Evolutionary conservation across 2,797 vertebrate genomes (phyloP).

Genomic region (Poeciliopsis turneri): DNA sequence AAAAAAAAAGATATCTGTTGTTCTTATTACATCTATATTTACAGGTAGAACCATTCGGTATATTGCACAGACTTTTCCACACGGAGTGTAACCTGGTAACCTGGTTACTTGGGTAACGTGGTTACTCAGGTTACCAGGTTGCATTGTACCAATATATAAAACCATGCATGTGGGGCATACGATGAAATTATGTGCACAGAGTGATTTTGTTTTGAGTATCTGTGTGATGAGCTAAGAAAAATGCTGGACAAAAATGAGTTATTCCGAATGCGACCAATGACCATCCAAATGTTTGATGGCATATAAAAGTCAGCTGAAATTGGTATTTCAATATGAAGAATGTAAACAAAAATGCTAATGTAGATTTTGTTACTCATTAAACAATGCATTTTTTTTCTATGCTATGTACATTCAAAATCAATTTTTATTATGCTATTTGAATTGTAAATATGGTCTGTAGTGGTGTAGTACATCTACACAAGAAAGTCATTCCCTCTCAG

Average conservation of each 20-base stretch:
- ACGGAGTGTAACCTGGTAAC: background rate
- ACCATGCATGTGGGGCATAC: background rate
- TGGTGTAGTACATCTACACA: constrained; percentile 9
- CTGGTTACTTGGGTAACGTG: background rate
- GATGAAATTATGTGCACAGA: background rate
- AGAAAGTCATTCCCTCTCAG: constrained; percentile 2
- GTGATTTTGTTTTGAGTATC: background rate
- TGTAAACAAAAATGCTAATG: background rate
- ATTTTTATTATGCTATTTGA: background rate
- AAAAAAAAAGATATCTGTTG: background rate
- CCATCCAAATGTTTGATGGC: background rate
- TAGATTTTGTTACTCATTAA: background rate
- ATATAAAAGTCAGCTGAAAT: background rate
- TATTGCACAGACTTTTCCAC: background rate
- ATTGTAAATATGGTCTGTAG: background rate
- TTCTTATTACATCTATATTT: background rate
- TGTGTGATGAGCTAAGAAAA: background rate
- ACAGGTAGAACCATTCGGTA: background rate
- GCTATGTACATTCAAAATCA: background rate
- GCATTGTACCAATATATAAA: background rate
- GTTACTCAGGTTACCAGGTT: background rate
- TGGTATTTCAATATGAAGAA: background rate
- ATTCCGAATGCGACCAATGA: background rate
- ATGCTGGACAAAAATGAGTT: background rate
- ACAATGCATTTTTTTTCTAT: background rate